Percentiles rank a stretch among this genome's conserved stretches.
Conservation (phyloP, 1,140 invertebrate species). For the Conopomorpha cramerella region DNA sequence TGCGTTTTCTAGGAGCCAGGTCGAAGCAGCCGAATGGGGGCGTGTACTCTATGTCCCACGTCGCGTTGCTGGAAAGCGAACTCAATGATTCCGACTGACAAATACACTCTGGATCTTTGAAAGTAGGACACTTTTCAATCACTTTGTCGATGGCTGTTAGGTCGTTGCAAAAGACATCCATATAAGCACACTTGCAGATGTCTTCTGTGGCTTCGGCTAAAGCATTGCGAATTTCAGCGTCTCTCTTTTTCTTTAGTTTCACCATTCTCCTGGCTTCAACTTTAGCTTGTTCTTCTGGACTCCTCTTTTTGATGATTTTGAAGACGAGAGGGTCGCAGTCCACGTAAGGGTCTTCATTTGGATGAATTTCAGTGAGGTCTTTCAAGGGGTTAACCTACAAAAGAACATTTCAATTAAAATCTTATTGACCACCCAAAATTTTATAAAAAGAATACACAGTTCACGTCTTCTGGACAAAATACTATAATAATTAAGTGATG, state of each 20-base stretch:
- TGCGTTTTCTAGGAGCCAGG: constrained; percentile 27
- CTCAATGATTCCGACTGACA: constrained; percentile 42
- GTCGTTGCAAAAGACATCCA: constrained; percentile 54
- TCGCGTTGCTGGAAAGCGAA: constrained; percentile 46
- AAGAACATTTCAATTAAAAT: constrained; percentile 2
- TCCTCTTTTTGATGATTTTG: constrained; percentile 60
- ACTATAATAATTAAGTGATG: no score
- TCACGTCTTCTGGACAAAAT: no score
- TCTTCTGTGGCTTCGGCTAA: constrained; percentile 44
- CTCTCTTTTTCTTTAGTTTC: constrained; percentile 40
- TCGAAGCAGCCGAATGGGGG: constrained; percentile 52
- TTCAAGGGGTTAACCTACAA: constrained; percentile 59
- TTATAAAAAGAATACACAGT: no score
- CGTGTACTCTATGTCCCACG: constrained; percentile 55
- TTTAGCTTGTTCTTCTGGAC: constrained; percentile 46
- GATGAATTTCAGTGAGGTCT: constrained; percentile 49
- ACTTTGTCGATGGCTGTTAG: constrained; percentile 45
- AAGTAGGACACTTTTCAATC: constrained; percentile 44
- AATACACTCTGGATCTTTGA: constrained; percentile 43
- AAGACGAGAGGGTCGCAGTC: constrained; percentile 63
- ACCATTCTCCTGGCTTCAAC: constrained; percentile 47
- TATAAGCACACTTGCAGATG: constrained; percentile 55
- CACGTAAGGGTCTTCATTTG: constrained; percentile 62
- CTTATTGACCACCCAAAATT: no score
- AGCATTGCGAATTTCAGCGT: constrained; percentile 46